A percentile compares a stretch with the other conserved stretches of the same genome.
Evolutionary conservation across 2,113 vertebrate genomes (phyloP).

Genomic region (Pantherophis guttatus): DNA sequence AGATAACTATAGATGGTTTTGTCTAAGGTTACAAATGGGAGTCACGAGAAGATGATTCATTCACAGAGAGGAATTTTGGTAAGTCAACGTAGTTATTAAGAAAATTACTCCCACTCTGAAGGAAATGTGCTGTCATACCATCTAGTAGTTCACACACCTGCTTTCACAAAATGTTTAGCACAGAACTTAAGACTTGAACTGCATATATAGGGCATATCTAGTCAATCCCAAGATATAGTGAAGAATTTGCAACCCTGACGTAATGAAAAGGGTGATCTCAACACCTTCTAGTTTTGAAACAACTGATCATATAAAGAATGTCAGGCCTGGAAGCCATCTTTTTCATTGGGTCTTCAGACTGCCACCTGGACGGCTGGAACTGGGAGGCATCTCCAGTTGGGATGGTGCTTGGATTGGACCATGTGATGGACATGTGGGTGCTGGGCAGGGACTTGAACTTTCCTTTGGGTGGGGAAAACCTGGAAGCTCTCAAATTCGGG

Average conservation of each 20-base stretch:
- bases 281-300: not conserved
- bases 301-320: not conserved
- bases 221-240: not conserved
- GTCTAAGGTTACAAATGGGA: not conserved
- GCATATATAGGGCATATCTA: not conserved
- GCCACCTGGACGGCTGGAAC: too few species aligned
- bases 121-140: not conserved
- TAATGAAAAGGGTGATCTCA: not conserved
- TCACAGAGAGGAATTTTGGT: not conserved
- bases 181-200: not conserved
- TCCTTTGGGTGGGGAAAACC: too few species aligned
- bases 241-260: not conserved
- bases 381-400: too few species aligned
- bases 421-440: too few species aligned
- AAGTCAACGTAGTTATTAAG: not conserved
- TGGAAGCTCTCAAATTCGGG: too few species aligned
- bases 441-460: too few species aligned
- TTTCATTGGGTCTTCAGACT: too few species aligned
- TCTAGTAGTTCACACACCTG: not conserved
- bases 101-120: not conserved
- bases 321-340: too few species aligned
- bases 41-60: not conserved
- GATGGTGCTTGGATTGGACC: too few species aligned
- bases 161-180: not conserved
- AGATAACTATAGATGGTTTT: not conserved